phyloP scores from a whole-genome alignment of 2,113 vertebrate species.

The Rousettus leschenaultii region DNA sequence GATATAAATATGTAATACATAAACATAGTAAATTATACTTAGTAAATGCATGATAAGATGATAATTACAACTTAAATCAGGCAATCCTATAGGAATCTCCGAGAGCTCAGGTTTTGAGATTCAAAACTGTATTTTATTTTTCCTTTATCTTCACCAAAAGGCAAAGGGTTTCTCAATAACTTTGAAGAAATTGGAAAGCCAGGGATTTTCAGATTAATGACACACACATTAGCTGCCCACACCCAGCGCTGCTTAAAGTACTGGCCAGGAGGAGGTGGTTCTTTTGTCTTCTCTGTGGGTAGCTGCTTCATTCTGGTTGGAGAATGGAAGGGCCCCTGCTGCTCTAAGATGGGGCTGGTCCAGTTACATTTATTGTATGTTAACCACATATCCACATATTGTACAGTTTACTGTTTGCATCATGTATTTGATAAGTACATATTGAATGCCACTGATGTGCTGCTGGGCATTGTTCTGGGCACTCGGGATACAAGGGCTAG shows the following conservation, averaged over 20 bases:
- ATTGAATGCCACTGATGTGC: background rate
- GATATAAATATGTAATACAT: background rate
- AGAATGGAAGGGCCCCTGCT: background rate
- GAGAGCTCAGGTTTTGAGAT: background rate
- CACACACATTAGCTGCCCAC: background rate
- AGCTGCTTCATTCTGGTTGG: background rate
- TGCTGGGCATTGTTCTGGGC: too few species aligned
- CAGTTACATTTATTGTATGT: fast-evolving
- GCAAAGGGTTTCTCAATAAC: background rate
- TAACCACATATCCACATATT: too few species aligned
- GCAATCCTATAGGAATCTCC: background rate
- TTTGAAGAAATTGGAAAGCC: background rate
- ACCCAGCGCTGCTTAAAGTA: background rate
- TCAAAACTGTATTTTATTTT: background rate
- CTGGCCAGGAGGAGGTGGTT: background rate
- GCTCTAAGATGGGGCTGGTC: background rate
- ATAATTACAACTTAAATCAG: background rate
- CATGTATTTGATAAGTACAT: background rate
- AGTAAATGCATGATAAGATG: background rate
- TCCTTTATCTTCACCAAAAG: background rate
- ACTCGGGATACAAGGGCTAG: background rate
- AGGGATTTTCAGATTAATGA: background rate
- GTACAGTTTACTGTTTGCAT: background rate
- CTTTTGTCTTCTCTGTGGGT: background rate
- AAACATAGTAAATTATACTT: background rate